These are phyloP conservation scores for Lochmaea crataegi DNA, from an alignment of 2,888 invertebrate species.

Conservation along the genomic window DNA sequence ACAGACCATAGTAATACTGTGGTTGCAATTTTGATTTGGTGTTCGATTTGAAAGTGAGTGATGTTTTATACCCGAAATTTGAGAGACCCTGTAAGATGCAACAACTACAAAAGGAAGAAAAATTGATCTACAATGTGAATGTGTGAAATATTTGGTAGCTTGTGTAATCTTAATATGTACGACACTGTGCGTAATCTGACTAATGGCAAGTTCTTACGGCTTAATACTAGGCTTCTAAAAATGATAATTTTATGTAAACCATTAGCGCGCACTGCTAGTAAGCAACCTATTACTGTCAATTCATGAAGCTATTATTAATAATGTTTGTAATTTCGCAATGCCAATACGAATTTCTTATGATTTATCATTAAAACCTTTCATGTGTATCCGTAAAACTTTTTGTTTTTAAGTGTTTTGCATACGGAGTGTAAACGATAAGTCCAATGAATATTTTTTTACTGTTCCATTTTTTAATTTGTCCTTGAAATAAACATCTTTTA, in stretches of 20 bases:
- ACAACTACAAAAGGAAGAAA: too few relatives aligned
- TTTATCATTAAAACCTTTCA: slow-evolving; percentile 10
- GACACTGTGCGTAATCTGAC: slow-evolving; percentile 10
- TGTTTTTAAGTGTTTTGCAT: neutral
- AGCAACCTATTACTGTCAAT: slow-evolving; percentile 42
- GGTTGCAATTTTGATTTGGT: too few relatives aligned
- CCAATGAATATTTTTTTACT: too few relatives aligned
- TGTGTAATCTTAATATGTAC: neutral
- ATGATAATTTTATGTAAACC: slow-evolving; percentile 35
- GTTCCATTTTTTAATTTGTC: too few relatives aligned
- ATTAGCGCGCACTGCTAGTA: slow-evolving; percentile 30
- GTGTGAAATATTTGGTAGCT: too few relatives aligned
- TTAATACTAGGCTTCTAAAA: slow-evolving; percentile 33
- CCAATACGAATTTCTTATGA: neutral
- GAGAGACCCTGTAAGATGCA: too few relatives aligned
- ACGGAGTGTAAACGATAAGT: neutral
- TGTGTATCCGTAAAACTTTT: slow-evolving; percentile 1
- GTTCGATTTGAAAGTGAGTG: too few relatives aligned
- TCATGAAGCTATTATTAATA: slow-evolving; percentile 36
- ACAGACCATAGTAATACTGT: too few relatives aligned
- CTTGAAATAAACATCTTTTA: too few relatives aligned
- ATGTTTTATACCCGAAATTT: too few relatives aligned
- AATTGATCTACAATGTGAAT: too few relatives aligned
- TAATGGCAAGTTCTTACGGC: slow-evolving; percentile 29
- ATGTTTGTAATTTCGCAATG: slow-evolving; percentile 41